Evolutionary conservation across 2,113 vertebrate species (phyloP), one percentile per base, ranked within the genome.

Genomic region (Oncorhynchus mykiss): DNA sequence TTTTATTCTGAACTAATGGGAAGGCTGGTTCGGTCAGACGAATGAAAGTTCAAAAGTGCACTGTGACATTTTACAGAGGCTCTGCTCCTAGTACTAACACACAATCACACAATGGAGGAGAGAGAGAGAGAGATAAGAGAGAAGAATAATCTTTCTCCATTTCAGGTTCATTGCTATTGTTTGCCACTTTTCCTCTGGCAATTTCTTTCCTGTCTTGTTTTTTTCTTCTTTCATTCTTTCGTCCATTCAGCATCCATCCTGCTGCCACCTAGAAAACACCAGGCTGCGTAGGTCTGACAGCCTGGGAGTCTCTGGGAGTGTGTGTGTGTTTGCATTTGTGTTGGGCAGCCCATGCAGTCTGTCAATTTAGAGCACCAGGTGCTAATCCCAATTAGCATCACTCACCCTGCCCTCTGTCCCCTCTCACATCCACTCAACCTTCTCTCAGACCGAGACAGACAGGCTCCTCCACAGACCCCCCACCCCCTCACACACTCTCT

Each of bases 1-100:
- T 90, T 85, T 77, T 78, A 74, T 84, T 73, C 71, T 18, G 49
- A 75, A 67, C 75, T 39, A 79, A 69, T 68, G 65, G 54, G 73
- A 71, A 81, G 69, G 49, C 11, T 24, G 59, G 70, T 76, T 67
- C 67, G 39, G 29, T 83, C 24, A 31, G 49, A 16, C 49, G 75
- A 86, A 76, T 54, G 45, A 81, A 85, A 88, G 91, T 92, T 93
- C 86, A 93, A 89, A 91, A 92, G 91, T 88, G 82, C 86, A 87
- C 24, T 0, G 51, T 88, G 86, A 91, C 88, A 88, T 90, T 82
- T 81, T 74, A 72, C n/a, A 80, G 74, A 27, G 20, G 27, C 20
- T 75, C 78, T 29, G 6, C 71, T 72, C 70, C 45, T 78, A 59
- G 27, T 67, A 59, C 34, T 59, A 51, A n/a, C 9, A 51, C 77